Conservation (phyloP, 2,113 vertebrate species). For the Coturnix japonica region DNA sequence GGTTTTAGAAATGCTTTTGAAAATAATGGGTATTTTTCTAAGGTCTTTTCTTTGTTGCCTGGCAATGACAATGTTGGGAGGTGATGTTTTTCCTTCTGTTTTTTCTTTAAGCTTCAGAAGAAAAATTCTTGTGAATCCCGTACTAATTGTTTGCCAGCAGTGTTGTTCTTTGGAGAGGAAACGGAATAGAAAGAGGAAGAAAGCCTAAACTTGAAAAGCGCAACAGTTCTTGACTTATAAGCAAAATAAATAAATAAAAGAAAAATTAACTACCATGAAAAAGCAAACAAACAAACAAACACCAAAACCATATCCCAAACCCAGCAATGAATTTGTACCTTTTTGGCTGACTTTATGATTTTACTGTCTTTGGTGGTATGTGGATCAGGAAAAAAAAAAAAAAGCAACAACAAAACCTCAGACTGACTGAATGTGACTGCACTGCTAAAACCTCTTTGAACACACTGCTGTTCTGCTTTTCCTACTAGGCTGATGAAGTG, state of each 20-base stretch:
- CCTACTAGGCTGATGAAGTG: constrained; percentile 86
- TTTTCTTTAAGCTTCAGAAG: neutral
- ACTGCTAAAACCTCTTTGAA: neutral
- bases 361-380: neutral
- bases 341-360: neutral
- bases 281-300: neutral
- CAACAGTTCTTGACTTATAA: neutral
- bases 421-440: neutral
- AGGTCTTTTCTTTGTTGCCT: neutral
- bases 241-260: neutral
- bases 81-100: neutral
- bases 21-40: neutral
- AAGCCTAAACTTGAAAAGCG: neutral
- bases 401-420: neutral
- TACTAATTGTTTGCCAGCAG: neutral
- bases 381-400: accelerated
- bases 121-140: neutral
- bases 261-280: neutral
- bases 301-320: neutral
- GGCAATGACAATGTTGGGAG: neutral
- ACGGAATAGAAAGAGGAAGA: neutral
- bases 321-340: neutral
- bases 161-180: neutral
- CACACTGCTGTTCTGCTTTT: neutral
- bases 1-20: neutral